Evolutionary conservation across 2,113 vertebrate genomes (phyloP).

Genomic region (Labrus mixtus): DNA sequence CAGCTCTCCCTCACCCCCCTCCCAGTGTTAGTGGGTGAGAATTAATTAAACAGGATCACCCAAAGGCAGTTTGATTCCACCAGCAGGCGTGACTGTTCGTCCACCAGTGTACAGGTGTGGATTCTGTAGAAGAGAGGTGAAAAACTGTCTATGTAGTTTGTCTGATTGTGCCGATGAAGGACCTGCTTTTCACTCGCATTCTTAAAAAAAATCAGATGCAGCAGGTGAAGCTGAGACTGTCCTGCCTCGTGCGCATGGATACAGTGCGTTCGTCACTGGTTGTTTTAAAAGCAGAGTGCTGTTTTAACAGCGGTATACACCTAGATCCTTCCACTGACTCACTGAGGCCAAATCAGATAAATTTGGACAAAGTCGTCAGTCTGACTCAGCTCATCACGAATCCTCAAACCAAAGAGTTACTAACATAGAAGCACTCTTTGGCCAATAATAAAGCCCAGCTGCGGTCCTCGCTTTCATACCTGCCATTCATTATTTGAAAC

Average conservation of each 20-base stretch:
- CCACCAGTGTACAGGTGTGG: slow-evolving; percentile 46
- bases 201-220: not conserved
- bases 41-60: slow-evolving; percentile 70
- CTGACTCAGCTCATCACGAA: slow-evolving; percentile 69
- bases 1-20: slow-evolving; percentile 27
- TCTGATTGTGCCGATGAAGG: not conserved
- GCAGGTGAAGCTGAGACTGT: slow-evolving; percentile 18
- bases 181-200: slow-evolving; percentile 10
- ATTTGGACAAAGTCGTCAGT: slow-evolving; percentile 59
- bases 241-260: slow-evolving; percentile 18
- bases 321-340: slow-evolving; percentile 62
- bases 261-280: slow-evolving; percentile 40
- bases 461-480: slow-evolving; percentile 2
- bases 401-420: slow-evolving; percentile 13
- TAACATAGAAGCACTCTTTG: slow-evolving; percentile 2
- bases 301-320: slow-evolving; percentile 30
- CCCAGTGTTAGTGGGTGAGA: slow-evolving; percentile 61
- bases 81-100: slow-evolving; percentile 52
- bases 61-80: slow-evolving; percentile 50
- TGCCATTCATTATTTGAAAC: not conserved
- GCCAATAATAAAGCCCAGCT: too few species aligned
- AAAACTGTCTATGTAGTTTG: not conserved
- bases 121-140: not conserved
- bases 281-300: slow-evolving; percentile 16
- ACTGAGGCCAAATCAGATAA: slow-evolving; percentile 41